phyloP scores from a whole-genome alignment of 1,140 invertebrate genomes.

The Paramacrobiotus metropolitanus region DNA sequence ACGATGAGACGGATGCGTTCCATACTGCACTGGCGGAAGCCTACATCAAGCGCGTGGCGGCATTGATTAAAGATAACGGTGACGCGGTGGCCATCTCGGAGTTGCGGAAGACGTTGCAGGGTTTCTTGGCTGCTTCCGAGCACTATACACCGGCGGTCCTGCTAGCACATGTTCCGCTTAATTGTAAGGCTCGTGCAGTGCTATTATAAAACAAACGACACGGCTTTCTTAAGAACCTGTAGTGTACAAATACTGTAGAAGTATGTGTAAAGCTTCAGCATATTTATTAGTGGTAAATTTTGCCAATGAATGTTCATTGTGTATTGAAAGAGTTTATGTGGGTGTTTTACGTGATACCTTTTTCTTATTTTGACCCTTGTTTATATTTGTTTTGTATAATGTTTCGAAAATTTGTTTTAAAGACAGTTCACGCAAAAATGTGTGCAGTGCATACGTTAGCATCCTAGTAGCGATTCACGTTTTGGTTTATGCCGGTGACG shows the following conservation, averaged over 20 bases:
- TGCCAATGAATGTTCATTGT: too few relatives aligned
- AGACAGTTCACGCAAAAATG: neutral
- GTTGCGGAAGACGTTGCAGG: constrained; percentile 7
- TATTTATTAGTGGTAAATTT: too few relatives aligned
- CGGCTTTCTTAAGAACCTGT: too few relatives aligned
- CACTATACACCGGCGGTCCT: constrained; percentile 6
- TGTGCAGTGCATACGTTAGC: neutral
- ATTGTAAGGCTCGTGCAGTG: neutral
- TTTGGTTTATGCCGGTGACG: too few relatives aligned
- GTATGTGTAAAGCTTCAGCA: too few relatives aligned
- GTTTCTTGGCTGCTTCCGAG: constrained; percentile 7
- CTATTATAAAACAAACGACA: too few relatives aligned
- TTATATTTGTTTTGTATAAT: neutral
- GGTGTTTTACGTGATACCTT: too few relatives aligned
- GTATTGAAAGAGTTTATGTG: too few relatives aligned
- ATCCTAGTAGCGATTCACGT: neutral
- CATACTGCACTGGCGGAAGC: constrained; percentile 57
- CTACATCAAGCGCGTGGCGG: constrained; percentile 19
- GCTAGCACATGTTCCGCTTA: constrained; percentile 7
- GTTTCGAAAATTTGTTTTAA: neutral
- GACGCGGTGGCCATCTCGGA: constrained; percentile 8
- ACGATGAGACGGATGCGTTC: constrained; percentile 56
- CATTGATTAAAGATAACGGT: constrained; percentile 18
- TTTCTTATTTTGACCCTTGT: too few relatives aligned
- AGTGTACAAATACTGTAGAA: too few relatives aligned